These are phyloP conservation scores for Volucella zonaria DNA, from an alignment of 2,888 invertebrate genomes.

Conservation along the genomic window DNA sequence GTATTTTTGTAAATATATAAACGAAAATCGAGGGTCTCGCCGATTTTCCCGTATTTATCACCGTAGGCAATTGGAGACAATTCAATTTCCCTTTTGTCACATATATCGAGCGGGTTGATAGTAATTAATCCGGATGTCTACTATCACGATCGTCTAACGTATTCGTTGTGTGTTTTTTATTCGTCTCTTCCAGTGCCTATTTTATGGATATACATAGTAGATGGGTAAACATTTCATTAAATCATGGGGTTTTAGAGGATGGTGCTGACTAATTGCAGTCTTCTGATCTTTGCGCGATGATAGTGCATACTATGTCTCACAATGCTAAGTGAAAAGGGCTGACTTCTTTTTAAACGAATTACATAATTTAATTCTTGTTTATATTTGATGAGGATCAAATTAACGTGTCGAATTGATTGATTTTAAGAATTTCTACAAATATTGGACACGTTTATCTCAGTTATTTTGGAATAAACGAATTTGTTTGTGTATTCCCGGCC, in stretches of 20 bases:
- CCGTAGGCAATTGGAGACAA: slow-evolving; percentile 25
- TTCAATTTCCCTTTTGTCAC: slow-evolving; percentile 37
- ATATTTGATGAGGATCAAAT: too few relatives aligned
- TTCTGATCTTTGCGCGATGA: too few relatives aligned
- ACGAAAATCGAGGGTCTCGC: slow-evolving; percentile 1
- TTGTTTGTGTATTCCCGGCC: too few relatives aligned
- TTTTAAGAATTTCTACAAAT: too few relatives aligned
- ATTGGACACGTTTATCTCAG: too few relatives aligned
- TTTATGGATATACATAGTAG: not conserved
- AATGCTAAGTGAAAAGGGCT: not conserved
- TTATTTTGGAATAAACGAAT: too few relatives aligned
- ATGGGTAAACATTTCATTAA: slow-evolving; percentile 39
- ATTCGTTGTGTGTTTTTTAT: slow-evolving; percentile 2
- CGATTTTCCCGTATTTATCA: slow-evolving; percentile 14
- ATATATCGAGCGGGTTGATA: slow-evolving; percentile 15
- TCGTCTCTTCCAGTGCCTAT: slow-evolving; percentile 32
- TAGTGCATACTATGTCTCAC: too few relatives aligned
- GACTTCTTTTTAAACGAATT: not conserved
- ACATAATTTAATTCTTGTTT: not conserved
- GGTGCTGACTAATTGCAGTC: too few relatives aligned
- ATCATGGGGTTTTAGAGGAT: slow-evolving; percentile 17
- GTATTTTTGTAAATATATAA: not conserved
- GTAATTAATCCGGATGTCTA: slow-evolving; percentile 23
- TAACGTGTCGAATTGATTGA: too few relatives aligned
- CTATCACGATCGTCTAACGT: slow-evolving; percentile 32